Conservation (phyloP, 2,888 invertebrate species). For the Trichogramma dendrolimi region DNA sequence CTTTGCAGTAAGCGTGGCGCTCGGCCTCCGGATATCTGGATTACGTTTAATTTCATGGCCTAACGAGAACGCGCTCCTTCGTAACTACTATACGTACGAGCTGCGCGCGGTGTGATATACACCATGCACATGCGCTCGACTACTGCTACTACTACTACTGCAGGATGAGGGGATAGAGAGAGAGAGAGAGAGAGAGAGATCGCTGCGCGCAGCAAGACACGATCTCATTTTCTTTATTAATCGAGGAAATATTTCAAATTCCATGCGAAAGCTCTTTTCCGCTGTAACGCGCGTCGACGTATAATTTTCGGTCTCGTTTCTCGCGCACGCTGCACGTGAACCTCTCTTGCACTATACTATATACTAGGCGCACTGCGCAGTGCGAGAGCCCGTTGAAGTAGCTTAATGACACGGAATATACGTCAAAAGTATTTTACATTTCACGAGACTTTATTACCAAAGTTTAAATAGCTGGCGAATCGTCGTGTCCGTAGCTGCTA, state of each 20-base stretch:
- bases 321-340: too few species aligned
- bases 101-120: too few species aligned
- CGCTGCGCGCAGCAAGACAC: neutral
- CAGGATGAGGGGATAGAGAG: too few species aligned
- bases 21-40: neutral
- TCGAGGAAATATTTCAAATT: slow-evolving; percentile 9
- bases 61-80: neutral
- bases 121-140: too few species aligned
- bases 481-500: too few species aligned
- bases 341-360: too few species aligned
- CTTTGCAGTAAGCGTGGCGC: too few species aligned
- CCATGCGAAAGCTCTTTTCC: neutral
- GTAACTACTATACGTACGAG: too few species aligned
- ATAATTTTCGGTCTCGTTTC: too few species aligned
- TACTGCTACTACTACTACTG: too few species aligned
- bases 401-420: slow-evolving; percentile 7
- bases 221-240: neutral
- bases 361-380: neutral
- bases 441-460: slow-evolving; percentile 1
- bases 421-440: neutral
- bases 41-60: slow-evolving; percentile 7
- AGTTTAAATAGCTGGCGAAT: neutral
- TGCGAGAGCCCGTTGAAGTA: neutral
- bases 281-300: neutral
- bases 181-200: neutral